Conservation (phyloP, 2,888 invertebrate species). For the Leucophora obtusa region DNA sequence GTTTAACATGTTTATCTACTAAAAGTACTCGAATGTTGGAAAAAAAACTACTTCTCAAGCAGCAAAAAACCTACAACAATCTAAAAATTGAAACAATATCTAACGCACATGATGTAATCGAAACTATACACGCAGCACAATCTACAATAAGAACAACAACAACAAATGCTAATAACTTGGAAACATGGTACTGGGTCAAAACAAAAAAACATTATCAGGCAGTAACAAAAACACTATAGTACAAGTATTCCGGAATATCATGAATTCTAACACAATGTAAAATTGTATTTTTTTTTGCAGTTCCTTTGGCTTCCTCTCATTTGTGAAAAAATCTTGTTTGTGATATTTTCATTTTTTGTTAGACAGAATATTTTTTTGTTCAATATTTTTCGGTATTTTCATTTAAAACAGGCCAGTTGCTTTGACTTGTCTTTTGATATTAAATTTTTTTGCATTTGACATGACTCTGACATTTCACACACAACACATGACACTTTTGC, state of each 20-base stretch:
- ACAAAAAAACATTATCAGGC: slow-evolving; percentile 53
- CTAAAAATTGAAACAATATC: slow-evolving; percentile 65
- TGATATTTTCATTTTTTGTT: slow-evolving; percentile 39
- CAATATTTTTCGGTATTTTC: slow-evolving; percentile 11
- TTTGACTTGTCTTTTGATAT: slow-evolving; percentile 71
- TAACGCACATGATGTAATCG: slow-evolving; percentile 73
- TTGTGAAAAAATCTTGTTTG: slow-evolving; percentile 35
- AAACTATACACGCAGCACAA: slow-evolving; percentile 51
- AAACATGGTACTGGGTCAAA: slow-evolving; percentile 45
- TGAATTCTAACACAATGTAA: slow-evolving; percentile 28
- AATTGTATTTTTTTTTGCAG: slow-evolving; percentile 9
- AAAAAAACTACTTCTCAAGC: slow-evolving; percentile 31
- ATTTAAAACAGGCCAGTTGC: slow-evolving; percentile 66
- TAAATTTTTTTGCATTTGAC: slow-evolving; percentile 68
- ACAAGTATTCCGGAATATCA: slow-evolving; percentile 1
- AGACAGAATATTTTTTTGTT: slow-evolving; percentile 44
- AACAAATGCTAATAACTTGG: slow-evolving; percentile 31
- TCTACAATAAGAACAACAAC: slow-evolving; percentile 23
- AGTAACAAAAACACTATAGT: background rate
- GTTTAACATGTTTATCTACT: slow-evolving; percentile 59
- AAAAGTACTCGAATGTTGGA: slow-evolving; percentile 16
- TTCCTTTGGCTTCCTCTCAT: slow-evolving; percentile 28
- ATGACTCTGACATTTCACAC: slow-evolving; percentile 48
- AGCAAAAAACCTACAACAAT: background rate
- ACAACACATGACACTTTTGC: slow-evolving; percentile 48